Evolutionary conservation across 2,113 vertebrate species (phyloP).

Genomic region (Hipposideros armiger): DNA sequence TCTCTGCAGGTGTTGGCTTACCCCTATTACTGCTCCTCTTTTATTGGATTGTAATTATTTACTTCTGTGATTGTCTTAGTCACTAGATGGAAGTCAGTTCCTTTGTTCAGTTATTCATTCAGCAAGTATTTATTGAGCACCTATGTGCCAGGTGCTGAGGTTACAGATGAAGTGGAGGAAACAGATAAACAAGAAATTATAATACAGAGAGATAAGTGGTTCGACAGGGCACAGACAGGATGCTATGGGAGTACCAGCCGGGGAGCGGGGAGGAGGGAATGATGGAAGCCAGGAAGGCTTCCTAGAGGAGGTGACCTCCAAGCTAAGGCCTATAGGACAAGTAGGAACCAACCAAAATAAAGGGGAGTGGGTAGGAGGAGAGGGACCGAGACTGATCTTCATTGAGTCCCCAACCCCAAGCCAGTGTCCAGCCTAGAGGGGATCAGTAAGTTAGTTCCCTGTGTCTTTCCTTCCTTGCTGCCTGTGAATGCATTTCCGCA

Average conservation of each 20-base stretch:
- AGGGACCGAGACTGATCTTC: not conserved
- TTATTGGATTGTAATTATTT: not conserved
- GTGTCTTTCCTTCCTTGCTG: not conserved
- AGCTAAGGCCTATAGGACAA: not conserved
- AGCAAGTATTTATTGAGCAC: not conserved
- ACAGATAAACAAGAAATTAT: not conserved
- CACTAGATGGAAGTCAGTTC: not conserved
- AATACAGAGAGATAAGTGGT: not conserved
- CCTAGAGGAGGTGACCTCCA: slow-evolving; percentile 9
- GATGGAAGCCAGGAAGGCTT: not conserved
- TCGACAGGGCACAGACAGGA: not conserved
- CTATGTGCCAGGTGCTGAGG: not conserved
- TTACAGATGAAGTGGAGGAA: not conserved
- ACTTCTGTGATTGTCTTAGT: not conserved
- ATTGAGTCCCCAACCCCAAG: not conserved
- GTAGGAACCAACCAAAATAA: not conserved
- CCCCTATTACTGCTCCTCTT: not conserved
- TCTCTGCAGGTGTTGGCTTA: not conserved
- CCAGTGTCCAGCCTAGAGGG: not conserved
- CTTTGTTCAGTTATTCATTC: not conserved
- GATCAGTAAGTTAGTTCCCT: not conserved
- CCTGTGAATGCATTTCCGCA: not conserved
- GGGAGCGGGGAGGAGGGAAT: not conserved
- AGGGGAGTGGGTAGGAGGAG: not conserved
- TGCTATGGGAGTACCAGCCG: not conserved